A percentile compares a stretch with the other conserved stretches of the same genome.
These are phyloP conservation scores for Olivierus martensii DNA, from an alignment of 1,140 invertebrate species.

Conservation along the genomic window DNA sequence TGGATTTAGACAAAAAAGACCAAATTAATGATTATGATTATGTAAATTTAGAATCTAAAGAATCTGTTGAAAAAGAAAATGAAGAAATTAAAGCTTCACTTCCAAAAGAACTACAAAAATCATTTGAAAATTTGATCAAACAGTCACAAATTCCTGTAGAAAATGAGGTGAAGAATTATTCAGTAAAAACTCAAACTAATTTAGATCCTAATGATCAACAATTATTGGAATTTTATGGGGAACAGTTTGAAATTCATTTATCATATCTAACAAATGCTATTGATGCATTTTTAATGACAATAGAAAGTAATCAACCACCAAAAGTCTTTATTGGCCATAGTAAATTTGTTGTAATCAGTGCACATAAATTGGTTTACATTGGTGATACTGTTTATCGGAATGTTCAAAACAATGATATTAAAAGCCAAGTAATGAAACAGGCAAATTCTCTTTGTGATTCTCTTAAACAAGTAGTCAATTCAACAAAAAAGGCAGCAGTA, in stretches of 20 bases:
- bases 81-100: neutral
- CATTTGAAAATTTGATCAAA: too few relatives aligned
- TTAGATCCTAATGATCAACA: slow-evolving; percentile 52
- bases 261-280: slow-evolving; percentile 73
- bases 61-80: slow-evolving; percentile 46
- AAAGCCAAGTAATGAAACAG: slow-evolving; percentile 52
- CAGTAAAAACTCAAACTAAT: too few relatives aligned
- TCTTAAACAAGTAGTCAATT: slow-evolving; percentile 63
- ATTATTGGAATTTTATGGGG: slow-evolving; percentile 68
- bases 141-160: neutral
- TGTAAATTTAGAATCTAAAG: slow-evolving; percentile 70
- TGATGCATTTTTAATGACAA: slow-evolving; percentile 75
- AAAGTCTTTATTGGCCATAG: slow-evolving; percentile 84
- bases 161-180: too few relatives aligned
- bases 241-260: slow-evolving; percentile 66
- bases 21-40: slow-evolving; percentile 67
- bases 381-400: slow-evolving; percentile 80
- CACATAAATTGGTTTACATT: slow-evolving; percentile 82
- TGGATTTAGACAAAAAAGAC: too few relatives aligned
- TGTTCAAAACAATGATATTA: slow-evolving; percentile 31
- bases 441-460: slow-evolving; percentile 71
- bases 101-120: too few relatives aligned
- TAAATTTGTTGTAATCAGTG: slow-evolving; percentile 83
- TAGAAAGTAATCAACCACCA: slow-evolving; percentile 83
- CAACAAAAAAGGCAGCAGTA: slow-evolving; percentile 76